Percentiles rank a stretch among this genome's conserved stretches.
Conservation (phyloP, 2,113 vertebrate genomes). For the Stomatorhinus ivindoensis region DNA sequence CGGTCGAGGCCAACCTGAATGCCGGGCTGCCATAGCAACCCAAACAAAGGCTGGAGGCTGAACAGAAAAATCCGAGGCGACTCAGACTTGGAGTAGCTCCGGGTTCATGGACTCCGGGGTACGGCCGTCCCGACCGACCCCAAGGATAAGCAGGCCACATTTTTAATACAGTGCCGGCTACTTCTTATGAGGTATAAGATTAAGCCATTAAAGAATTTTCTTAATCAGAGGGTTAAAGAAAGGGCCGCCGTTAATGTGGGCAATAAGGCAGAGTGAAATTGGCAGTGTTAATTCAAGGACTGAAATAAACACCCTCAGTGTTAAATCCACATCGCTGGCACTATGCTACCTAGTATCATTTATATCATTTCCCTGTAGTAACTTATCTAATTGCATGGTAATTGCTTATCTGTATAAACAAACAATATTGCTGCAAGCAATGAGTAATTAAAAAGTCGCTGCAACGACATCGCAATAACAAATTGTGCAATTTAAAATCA, state of each 20-base stretch:
- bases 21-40: slow-evolving; percentile 22
- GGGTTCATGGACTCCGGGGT: neutral
- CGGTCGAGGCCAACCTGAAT: slow-evolving; percentile 1
- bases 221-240: neutral
- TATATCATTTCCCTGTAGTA: neutral
- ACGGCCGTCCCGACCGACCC: neutral
- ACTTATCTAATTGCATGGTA: neutral
- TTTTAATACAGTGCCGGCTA: neutral
- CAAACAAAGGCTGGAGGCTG: slow-evolving; percentile 15
- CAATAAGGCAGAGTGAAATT: neutral
- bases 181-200: neutral
- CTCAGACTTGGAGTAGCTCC: neutral
- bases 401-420: neutral
- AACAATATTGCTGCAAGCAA: neutral
- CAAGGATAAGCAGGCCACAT: neutral
- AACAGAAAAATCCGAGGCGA: neutral
- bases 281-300: slow-evolving; percentile 6
- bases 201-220: neutral
- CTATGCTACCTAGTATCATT: slow-evolving; percentile 3
- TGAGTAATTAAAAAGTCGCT: neutral
- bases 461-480: neutral
- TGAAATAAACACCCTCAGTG: neutral
- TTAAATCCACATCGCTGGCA: neutral
- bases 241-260: too few relatives aligned
- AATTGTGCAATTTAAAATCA: neutral